Conservation (phyloP, 1,140 invertebrate genomes). For the Solen grandis region DNA sequence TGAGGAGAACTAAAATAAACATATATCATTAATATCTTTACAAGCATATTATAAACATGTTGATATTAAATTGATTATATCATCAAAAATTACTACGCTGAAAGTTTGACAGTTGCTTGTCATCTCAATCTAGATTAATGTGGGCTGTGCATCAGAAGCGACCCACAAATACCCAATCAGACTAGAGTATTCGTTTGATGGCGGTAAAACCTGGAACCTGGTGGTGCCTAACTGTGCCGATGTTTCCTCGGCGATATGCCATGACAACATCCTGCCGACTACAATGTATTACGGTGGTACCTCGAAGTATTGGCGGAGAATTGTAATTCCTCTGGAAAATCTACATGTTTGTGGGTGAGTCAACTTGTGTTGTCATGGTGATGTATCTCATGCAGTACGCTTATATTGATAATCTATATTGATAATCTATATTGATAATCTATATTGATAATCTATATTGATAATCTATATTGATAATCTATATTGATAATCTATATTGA, state of each 20-base stretch:
- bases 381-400: no score
- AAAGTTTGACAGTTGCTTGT: no score
- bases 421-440: no score
- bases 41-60: no score
- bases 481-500: no score
- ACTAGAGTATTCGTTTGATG: conserved; percentile 80
- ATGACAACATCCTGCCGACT: conserved; percentile 69
- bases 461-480: no score
- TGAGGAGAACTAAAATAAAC: no score
- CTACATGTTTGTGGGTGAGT: conserved; percentile 81
- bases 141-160: conserved; percentile 80
- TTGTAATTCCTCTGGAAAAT: conserved; percentile 79
- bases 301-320: conserved; percentile 78
- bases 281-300: conserved; percentile 81
- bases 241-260: conserved; percentile 64
- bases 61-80: no score
- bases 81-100: no score
- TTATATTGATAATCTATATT: no score
- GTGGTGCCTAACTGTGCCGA: conserved; percentile 74
- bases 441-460: no score
- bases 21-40: background rate
- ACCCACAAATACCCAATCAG: conserved; percentile 77
- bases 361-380: background rate
- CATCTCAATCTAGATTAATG: conserved; percentile 82
- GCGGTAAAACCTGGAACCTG: conserved; percentile 79